These are phyloP conservation scores for Gymnarchus niloticus DNA, from an alignment of 2,113 vertebrate genomes.

Conservation along the genomic window DNA sequence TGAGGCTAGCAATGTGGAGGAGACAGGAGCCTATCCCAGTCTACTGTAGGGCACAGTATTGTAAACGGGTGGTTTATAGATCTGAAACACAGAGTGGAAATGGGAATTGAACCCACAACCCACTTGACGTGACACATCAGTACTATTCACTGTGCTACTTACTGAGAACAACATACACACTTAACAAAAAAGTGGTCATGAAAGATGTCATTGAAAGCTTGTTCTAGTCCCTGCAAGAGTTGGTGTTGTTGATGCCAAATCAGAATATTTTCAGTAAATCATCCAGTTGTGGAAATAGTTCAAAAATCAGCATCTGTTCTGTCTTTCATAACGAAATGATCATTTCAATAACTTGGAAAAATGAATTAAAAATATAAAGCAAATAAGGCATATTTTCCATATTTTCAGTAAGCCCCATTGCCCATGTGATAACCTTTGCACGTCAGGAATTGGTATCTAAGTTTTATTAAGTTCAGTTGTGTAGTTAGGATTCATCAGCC, in stretches of 20 bases:
- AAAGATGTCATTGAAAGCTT: background rate
- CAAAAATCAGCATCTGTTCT: no score
- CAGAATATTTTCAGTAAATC: no score
- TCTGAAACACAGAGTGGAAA: background rate
- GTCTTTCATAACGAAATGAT: no score
- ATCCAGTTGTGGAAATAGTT: no score
- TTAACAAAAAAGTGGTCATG: background rate
- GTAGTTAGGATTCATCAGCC: background rate
- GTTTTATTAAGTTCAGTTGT: background rate
- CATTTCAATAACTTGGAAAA: background rate
- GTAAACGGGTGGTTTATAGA: background rate
- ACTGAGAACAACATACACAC: background rate
- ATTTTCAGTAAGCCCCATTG: no score
- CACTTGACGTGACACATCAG: no score
- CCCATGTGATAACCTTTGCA: no score
- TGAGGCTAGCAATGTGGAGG: background rate
- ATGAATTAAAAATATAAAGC: slow-evolving; percentile 3
- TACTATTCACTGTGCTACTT: background rate
- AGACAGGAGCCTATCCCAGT: background rate
- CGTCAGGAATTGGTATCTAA: background rate
- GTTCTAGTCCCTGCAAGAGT: background rate
- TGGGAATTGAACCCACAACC: background rate
- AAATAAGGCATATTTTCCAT: no score
- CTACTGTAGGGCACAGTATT: background rate
- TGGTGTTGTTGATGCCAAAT: no score